phyloP scores from a whole-genome alignment of 2,888 invertebrate genomes.

The Glyphotaelius pellucidus region DNA sequence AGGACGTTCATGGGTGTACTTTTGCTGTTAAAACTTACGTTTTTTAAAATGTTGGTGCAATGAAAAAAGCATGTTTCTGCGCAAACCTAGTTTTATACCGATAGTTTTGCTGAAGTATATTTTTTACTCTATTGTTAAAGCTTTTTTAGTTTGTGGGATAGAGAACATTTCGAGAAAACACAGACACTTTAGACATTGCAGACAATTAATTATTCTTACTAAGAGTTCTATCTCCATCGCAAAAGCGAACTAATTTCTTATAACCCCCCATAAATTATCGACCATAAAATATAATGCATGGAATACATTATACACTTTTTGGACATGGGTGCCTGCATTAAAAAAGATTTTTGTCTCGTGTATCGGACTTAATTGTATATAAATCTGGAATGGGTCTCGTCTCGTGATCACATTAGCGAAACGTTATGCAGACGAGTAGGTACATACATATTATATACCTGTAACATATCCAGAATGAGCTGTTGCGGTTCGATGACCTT shows the following conservation, averaged over 20 bases:
- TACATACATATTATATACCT: background rate
- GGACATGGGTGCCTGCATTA: background rate
- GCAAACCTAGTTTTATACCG: no score
- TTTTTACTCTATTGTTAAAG: no score
- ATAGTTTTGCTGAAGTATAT: no score
- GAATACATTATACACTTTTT: background rate
- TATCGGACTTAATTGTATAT: background rate
- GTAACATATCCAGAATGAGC: background rate
- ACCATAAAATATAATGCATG: background rate
- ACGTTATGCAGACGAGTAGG: background rate
- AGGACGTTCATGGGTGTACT: no score
- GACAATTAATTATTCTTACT: no score
- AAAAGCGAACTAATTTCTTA: background rate
- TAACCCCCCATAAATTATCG: background rate
- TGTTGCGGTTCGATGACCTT: slow-evolving; percentile 32
- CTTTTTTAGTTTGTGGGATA: no score
- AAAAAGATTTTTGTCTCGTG: background rate
- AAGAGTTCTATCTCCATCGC: no score
- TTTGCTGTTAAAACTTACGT: no score
- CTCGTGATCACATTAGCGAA: slow-evolving; percentile 19
- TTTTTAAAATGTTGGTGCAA: no score
- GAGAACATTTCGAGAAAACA: no score
- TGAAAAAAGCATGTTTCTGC: no score
- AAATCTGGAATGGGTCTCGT: slow-evolving; percentile 7
- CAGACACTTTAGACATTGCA: no score